phyloP scores from a whole-genome alignment of 1,140 invertebrate genomes.

The Zaprionus vittiger region DNA sequence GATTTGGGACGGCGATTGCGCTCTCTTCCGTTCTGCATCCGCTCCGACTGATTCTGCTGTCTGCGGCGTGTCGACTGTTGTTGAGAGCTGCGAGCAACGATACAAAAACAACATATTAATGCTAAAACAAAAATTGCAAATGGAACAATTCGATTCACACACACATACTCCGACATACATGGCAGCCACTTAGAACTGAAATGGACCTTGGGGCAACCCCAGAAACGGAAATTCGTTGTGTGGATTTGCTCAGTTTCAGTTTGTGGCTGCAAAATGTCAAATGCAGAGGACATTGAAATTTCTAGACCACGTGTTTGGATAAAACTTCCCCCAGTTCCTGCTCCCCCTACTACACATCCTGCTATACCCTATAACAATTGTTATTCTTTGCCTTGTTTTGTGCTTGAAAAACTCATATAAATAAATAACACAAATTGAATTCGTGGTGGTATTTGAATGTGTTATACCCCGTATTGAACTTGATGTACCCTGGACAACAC shows the following conservation, averaged over 20 bases:
- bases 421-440: neutral
- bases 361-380: neutral
- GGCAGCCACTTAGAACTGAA: conserved; percentile 26
- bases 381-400: conserved; percentile 1
- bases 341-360: neutral
- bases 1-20: conserved; percentile 76
- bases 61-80: conserved; percentile 66
- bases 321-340: neutral
- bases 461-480: no score
- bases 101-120: conserved; percentile 42
- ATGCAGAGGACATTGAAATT: conserved; percentile 30
- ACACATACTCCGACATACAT: neutral
- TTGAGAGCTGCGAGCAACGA: conserved; percentile 53
- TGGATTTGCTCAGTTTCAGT: conserved; percentile 25
- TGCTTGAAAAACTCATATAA: neutral
- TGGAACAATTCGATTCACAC: conserved; percentile 7
- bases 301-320: conserved; percentile 25
- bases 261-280: conserved; percentile 35
- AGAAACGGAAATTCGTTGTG: conserved; percentile 31
- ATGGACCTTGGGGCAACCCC: conserved; percentile 14
- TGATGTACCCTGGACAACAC: neutral
- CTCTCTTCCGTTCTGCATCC: conserved; percentile 71
- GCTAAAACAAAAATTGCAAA: conserved; percentile 21
- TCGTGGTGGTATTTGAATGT: neutral
- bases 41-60: conserved; percentile 66